These are phyloP conservation scores for Agrochola lota DNA, from an alignment of 2,888 invertebrate species.

Conservation along the genomic window DNA sequence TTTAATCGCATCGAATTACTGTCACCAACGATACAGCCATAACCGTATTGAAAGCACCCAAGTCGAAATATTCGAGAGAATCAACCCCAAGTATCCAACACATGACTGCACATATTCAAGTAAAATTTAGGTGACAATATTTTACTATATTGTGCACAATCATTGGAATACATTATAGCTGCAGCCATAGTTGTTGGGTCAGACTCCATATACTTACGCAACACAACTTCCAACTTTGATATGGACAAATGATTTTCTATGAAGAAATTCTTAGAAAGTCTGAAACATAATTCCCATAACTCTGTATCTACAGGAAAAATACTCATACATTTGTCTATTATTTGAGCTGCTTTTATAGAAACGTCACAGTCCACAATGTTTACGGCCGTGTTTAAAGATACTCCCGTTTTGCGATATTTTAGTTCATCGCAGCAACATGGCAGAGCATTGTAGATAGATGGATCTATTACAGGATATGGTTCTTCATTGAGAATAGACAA, in stretches of 20 bases:
- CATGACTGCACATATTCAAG: constrained; percentile 86
- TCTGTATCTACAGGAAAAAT: constrained; percentile 83
- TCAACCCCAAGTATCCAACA: constrained; percentile 87
- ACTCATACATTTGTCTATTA: constrained; percentile 84
- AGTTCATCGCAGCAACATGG: constrained; percentile 85
- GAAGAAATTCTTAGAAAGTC: constrained; percentile 83
- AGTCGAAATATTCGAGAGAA: neutral
- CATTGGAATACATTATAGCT: constrained; percentile 87
- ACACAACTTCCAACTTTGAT: constrained; percentile 88
- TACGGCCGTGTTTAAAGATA: constrained; percentile 55
- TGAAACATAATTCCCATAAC: constrained; percentile 86
- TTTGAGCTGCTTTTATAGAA: constrained; percentile 79
- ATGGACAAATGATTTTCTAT: constrained; percentile 83
- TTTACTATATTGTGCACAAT: constrained; percentile 85
- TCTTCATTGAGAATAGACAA: constrained; percentile 84
- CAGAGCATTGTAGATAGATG: constrained; percentile 73
- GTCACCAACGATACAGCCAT: neutral
- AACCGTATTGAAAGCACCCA: constrained; percentile 11
- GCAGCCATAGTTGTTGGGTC: constrained; percentile 86
- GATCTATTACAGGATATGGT: constrained; percentile 77
- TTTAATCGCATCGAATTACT: neutral
- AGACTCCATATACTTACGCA: constrained; percentile 89
- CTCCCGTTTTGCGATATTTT: constrained; percentile 73
- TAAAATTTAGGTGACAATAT: constrained; percentile 87
- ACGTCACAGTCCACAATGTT: constrained; percentile 70